These are phyloP conservation scores for Ophiodon elongatus DNA, from an alignment of 2,113 vertebrate species.

Conservation along the genomic window DNA sequence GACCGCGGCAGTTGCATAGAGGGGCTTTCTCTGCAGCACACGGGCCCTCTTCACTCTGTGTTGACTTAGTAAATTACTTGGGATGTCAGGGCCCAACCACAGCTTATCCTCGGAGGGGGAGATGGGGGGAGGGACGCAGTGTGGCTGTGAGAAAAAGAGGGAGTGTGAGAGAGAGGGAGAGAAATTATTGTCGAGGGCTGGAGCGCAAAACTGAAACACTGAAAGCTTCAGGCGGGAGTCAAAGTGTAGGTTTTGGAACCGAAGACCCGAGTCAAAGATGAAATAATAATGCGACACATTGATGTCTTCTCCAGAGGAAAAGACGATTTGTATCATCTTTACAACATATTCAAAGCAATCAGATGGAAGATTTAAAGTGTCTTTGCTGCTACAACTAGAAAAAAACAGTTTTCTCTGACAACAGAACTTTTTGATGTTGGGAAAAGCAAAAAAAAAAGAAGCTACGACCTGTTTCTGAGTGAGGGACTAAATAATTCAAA, in stretches of 20 bases:
- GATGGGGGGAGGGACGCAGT: not conserved
- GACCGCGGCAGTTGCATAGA: constrained; percentile 66
- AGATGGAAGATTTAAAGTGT: not conserved
- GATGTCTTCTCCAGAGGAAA: constrained; percentile 2
- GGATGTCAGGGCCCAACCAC: constrained; percentile 80
- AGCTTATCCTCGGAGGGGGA: constrained; percentile 72
- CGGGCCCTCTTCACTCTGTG: constrained; percentile 80
- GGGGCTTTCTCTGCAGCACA: constrained; percentile 79
- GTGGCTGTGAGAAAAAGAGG: constrained; percentile 44
- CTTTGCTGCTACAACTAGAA: not conserved
- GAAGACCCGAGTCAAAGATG: not conserved
- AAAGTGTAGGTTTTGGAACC: not conserved
- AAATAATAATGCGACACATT: not conserved
- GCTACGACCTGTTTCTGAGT: not conserved
- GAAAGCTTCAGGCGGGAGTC: constrained; percentile 11
- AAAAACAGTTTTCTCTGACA: not conserved
- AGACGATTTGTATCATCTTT: not conserved
- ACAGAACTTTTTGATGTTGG: not conserved
- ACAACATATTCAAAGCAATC: not conserved
- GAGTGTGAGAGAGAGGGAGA: constrained; percentile 28
- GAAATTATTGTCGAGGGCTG: constrained; percentile 38
- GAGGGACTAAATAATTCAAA: constrained; percentile 17
- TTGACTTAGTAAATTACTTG: constrained; percentile 82
- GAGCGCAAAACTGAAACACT: not conserved
- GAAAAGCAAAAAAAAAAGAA: not conserved